Evolutionary conservation across 2,888 invertebrate species (phyloP).

Genomic region (Eurois occulta): DNA sequence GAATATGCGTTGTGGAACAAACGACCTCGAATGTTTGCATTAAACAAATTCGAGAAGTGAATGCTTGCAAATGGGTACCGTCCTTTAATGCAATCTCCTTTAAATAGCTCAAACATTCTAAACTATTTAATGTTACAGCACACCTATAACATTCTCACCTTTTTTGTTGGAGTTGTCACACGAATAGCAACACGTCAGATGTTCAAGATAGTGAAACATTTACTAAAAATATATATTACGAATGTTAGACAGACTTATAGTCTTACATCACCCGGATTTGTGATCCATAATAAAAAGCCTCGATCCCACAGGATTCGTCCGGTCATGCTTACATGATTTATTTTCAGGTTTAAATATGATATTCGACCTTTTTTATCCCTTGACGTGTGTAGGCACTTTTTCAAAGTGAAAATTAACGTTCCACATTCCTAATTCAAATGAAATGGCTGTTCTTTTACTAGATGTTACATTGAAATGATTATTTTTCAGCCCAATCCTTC

Average conservation of each 20-base stretch:
- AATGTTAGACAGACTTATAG: not conserved
- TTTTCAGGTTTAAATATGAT: slow-evolving; percentile 26
- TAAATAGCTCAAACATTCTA: not conserved
- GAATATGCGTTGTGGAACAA: not conserved
- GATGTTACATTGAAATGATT: not conserved
- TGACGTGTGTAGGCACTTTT: not conserved
- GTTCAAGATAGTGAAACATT: not conserved
- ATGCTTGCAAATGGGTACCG: not conserved
- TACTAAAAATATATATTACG: not conserved
- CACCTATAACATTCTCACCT: not conserved
- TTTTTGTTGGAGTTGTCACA: not conserved
- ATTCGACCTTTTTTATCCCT: slow-evolving; percentile 29
- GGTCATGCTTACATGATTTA: slow-evolving; percentile 29
- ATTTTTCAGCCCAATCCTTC: not conserved
- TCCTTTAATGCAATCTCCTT: not conserved
- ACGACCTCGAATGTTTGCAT: not conserved
- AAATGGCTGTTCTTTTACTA: not conserved
- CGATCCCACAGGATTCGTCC: slow-evolving; percentile 16
- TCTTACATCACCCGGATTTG: not conserved
- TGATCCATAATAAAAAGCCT: slow-evolving; percentile 34
- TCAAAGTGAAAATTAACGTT: not conserved
- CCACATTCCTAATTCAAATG: not conserved
- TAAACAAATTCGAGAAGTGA: not conserved
- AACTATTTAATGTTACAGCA: not conserved
- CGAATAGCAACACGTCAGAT: not conserved